Evolutionary conservation across 2,797 vertebrate genomes (phyloP).

Genomic region (Chiroxiphia lanceolata): DNA sequence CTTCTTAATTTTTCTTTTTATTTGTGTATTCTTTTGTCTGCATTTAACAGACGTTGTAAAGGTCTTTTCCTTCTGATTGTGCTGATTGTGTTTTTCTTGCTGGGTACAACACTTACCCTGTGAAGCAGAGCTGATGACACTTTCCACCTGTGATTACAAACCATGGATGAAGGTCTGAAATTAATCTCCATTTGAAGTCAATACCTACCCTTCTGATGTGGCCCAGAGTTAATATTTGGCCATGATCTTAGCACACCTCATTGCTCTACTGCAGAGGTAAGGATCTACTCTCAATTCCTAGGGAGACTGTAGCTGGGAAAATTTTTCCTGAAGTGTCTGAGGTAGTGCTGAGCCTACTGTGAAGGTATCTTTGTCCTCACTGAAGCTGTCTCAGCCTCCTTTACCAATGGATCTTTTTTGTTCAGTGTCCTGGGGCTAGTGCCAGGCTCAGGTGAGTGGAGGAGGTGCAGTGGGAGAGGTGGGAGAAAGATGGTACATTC

Average conservation of each 20-base stretch:
- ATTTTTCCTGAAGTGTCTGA: neutral
- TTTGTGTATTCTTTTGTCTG: neutral
- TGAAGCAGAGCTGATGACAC: neutral
- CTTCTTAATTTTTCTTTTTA: neutral
- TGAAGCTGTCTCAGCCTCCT: neutral
- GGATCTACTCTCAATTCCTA: neutral
- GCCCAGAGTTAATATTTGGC: neutral
- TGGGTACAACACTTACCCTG: neutral
- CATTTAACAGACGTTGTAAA: neutral
- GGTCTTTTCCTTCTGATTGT: neutral
- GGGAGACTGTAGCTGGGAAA: neutral
- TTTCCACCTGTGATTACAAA: neutral
- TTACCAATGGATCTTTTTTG: neutral
- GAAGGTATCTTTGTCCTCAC: neutral
- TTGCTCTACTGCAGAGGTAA: neutral
- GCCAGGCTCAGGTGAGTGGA: neutral
- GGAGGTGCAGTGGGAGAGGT: neutral
- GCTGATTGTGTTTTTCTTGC: neutral
- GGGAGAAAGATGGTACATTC: neutral
- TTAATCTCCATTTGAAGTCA: neutral
- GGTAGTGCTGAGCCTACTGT: neutral
- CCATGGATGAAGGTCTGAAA: neutral
- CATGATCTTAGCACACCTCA: rapidly evolving
- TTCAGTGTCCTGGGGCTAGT: neutral
- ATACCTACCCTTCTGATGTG: neutral